Evolutionary conservation across 1,140 invertebrate species (phyloP).

Genomic region (Subanguina moxae): DNA sequence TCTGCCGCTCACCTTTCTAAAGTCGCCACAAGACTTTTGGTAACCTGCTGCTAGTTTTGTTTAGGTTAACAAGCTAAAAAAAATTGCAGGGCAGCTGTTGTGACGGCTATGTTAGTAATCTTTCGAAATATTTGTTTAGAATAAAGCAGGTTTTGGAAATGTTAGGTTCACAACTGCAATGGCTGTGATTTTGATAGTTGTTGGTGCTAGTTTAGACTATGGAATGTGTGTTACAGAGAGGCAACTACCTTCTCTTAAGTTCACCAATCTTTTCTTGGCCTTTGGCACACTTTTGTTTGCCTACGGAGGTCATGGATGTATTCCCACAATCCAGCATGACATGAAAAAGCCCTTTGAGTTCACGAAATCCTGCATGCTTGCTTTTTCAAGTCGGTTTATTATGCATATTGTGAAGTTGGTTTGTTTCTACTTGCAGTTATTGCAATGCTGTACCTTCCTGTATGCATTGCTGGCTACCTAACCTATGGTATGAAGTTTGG

Average conservation of each 20-base stretch:
- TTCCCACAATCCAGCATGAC: conserved; percentile 44
- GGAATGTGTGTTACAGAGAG: conserved; percentile 20
- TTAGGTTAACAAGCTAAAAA: conserved; percentile 4
- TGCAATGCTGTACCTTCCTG: conserved; percentile 37
- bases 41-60: conserved; percentile 59
- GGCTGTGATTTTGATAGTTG: conserved; percentile 38
- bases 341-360: conserved; percentile 41
- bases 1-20: conserved; percentile 69
- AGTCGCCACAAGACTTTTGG: conserved; percentile 72
- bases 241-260: conserved; percentile 24
- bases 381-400: conserved; percentile 37
- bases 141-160: conserved; percentile 35
- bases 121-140: neutral
- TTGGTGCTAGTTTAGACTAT: conserved; percentile 30
- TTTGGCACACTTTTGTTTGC: conserved; percentile 46
- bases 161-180: conserved; percentile 44
- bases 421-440: conserved; percentile 23
- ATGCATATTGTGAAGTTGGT: neutral
- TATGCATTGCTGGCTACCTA: conserved; percentile 51
- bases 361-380: conserved; percentile 37
- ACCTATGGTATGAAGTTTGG: conserved; percentile 33
- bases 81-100: neutral
- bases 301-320: conserved; percentile 47
- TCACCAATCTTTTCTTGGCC: conserved; percentile 31
- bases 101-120: neutral